These are phyloP conservation scores for Aethes cnicana DNA, from an alignment of 2,888 invertebrate genomes.

Conservation along the genomic window DNA sequence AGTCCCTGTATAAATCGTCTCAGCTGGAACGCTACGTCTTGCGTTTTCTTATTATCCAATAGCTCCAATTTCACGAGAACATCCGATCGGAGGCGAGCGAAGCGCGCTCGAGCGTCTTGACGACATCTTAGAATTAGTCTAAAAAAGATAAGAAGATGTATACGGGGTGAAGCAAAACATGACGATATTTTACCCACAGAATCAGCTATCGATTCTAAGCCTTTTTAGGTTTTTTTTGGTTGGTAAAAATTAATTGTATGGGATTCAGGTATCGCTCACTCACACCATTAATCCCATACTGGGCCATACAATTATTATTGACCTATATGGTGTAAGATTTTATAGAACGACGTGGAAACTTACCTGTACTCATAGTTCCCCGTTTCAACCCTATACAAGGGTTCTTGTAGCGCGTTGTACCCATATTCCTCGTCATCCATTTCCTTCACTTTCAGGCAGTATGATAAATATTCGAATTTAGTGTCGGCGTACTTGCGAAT, in stretches of 20 bases:
- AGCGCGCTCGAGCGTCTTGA: constrained; percentile 94
- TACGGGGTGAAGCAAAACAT: no score
- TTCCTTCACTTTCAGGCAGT: constrained; percentile 99
- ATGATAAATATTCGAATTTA: constrained; percentile 99
- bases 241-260: no score
- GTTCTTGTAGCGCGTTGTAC: constrained; percentile 95
- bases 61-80: constrained; percentile 98
- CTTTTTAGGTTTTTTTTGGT: no score
- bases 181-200: no score
- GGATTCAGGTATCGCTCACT: no score
- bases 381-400: constrained; percentile 98
- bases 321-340: no score
- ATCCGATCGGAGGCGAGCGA: constrained; percentile 92
- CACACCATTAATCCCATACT: no score
- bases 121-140: constrained; percentile 96
- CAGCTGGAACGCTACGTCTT: constrained; percentile 94
- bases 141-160: constrained; percentile 36
- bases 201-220: no score
- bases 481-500: constrained; percentile 99
- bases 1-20: constrained; percentile 93
- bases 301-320: no score
- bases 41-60: constrained; percentile 98
- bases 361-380: constrained; percentile 99
- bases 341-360: no score
- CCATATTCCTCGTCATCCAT: constrained; percentile 99